These are phyloP conservation scores for Agapornis roseicollis DNA, from an alignment of 2,113 vertebrate species.

Conservation along the genomic window DNA sequence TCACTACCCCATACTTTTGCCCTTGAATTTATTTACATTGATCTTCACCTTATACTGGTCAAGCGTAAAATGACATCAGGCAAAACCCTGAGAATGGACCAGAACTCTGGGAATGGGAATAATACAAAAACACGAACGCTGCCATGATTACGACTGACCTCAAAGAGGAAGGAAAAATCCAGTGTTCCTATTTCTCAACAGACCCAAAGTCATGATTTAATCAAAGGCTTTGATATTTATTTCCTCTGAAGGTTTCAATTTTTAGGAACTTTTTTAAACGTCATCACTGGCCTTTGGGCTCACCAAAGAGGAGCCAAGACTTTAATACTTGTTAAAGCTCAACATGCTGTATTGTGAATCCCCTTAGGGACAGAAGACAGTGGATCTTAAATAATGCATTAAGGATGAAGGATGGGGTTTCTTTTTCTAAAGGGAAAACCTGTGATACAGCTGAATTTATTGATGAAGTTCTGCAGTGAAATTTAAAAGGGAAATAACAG, in stretches of 20 bases:
- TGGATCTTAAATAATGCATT: neutral
- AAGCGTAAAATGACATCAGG: neutral
- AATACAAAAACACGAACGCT: neutral
- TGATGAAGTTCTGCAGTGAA: neutral
- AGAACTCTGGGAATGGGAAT: neutral
- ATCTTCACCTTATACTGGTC: constrained; percentile 44
- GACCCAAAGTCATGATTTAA: neutral
- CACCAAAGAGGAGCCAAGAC: neutral
- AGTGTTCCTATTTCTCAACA: neutral
- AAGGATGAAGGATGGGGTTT: neutral
- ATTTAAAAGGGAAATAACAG: neutral
- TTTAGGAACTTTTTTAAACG: neutral
- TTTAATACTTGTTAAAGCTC: neutral
- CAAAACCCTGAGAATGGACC: constrained; percentile 8
- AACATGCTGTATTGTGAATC: neutral
- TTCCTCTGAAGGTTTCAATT: neutral
- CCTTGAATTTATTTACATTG: constrained; percentile 65
- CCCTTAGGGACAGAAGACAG: neutral
- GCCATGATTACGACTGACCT: neutral
- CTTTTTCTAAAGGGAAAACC: neutral
- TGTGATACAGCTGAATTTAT: neutral
- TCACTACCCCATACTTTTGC: constrained; percentile 63
- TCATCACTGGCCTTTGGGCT: neutral
- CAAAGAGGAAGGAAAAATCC: neutral
- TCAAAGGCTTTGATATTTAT: neutral